Conservation (phyloP, 2,888 invertebrate species). For the Epinotia ramella region DNA sequence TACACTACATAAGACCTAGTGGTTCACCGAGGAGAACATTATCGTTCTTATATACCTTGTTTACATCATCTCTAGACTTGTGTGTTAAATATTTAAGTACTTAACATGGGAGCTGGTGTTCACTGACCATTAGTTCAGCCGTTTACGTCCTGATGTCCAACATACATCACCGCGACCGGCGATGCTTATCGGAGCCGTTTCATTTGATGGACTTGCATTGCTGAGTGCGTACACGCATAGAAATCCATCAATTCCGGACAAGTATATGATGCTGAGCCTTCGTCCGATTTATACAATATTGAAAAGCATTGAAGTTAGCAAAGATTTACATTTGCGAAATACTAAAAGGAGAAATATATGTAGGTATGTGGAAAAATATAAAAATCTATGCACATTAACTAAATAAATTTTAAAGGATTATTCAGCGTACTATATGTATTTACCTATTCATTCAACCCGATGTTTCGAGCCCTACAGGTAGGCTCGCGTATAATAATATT, state of each 20-base stretch:
- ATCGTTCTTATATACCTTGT: conserved; percentile 19
- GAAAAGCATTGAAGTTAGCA: too few species aligned
- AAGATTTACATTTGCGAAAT: too few species aligned
- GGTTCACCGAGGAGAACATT: conserved; percentile 5
- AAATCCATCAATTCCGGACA: not conserved
- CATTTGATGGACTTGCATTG: conserved; percentile 40
- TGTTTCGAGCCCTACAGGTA: too few species aligned
- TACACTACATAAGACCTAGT: not conserved
- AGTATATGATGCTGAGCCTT: not conserved
- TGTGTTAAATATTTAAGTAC: conserved; percentile 18
- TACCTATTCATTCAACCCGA: too few species aligned
- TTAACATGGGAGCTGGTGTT: conserved; percentile 33
- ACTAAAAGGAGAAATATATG: too few species aligned
- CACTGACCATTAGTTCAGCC: conserved; percentile 31
- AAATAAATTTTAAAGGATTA: too few species aligned
- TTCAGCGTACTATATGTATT: too few species aligned
- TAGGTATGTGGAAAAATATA: too few species aligned
- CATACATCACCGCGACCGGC: conserved; percentile 32
- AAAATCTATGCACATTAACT: too few species aligned
- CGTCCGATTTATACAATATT: not conserved
- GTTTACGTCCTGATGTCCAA: conserved; percentile 36
- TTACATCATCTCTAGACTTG: conserved; percentile 18
- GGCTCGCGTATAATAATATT: too few species aligned
- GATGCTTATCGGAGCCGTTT: conserved; percentile 40
- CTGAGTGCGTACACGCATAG: conserved; percentile 6